Conservation (phyloP, 2,797 vertebrate genomes). For the Pagetopsis macropterus region DNA sequence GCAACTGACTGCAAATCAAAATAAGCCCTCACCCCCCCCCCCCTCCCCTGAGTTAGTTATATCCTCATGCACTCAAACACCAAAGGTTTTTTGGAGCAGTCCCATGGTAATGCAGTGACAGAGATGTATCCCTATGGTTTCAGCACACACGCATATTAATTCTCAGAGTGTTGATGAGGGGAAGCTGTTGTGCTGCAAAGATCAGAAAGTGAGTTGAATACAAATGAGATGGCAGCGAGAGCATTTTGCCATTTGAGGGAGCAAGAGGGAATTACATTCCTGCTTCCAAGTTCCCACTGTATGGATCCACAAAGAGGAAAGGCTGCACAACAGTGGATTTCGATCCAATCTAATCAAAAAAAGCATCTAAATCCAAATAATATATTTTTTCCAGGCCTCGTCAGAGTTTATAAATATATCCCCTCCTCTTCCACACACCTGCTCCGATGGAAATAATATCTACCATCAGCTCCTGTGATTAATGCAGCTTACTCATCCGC, state of each 20-base stretch:
- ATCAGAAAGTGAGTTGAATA: neutral
- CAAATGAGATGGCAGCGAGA: conserved; percentile 1
- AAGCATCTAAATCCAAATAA: neutral
- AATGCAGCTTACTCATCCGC: conserved; percentile 60
- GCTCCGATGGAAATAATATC: conserved; percentile 19
- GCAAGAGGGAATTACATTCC: conserved; percentile 7
- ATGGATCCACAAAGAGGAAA: neutral
- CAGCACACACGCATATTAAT: conserved; percentile 34
- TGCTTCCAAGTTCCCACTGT: neutral
- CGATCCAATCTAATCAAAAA: neutral
- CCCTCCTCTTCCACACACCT: neutral
- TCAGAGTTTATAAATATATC: neutral
- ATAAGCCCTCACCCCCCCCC: conserved; percentile 8
- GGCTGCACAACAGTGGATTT: neutral
- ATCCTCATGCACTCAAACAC: conserved; percentile 29
- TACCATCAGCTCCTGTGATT: conserved; percentile 48
- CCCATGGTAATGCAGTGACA: conserved; percentile 28
- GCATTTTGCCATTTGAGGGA: neutral
- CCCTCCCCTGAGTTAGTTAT: conserved; percentile 1
- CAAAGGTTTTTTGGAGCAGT: conserved; percentile 38
- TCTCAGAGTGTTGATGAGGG: conserved; percentile 16
- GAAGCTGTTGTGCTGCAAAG: neutral
- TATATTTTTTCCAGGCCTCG: neutral
- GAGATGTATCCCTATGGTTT: conserved; percentile 41
- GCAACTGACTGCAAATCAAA: conserved; percentile 44